Percentiles rank a stretch among this genome's conserved stretches.
Evolutionary conservation across 1,140 invertebrate genomes (phyloP).

Genomic region (Drosophila aff.): DNA sequence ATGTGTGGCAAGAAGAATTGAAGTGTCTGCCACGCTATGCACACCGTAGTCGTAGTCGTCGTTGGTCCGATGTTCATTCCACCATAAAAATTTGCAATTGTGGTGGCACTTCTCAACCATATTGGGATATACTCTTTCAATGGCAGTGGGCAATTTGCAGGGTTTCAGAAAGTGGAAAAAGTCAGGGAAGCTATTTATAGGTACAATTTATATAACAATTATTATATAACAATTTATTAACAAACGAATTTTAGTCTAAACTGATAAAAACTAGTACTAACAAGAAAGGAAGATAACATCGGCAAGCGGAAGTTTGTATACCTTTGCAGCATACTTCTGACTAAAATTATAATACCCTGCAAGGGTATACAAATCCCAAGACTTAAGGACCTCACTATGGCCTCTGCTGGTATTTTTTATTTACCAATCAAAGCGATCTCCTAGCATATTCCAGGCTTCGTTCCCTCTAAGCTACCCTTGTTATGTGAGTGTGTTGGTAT

Average conservation of each 20-base stretch:
- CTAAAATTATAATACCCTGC: too few species aligned
- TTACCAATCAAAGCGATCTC: background rate
- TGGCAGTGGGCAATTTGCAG: background rate
- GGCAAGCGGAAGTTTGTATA: too few species aligned
- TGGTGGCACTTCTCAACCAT: constrained; percentile 13
- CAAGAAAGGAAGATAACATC: too few species aligned
- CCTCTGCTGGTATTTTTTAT: background rate
- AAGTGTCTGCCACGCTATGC: constrained; percentile 46
- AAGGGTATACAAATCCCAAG: background rate
- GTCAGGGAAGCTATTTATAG: too few species aligned
- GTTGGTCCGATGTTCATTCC: constrained; percentile 37
- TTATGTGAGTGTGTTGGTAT: background rate
- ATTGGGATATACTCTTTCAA: constrained; percentile 13
- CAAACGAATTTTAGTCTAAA: too few species aligned
- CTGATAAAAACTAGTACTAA: background rate
- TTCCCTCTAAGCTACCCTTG: background rate
- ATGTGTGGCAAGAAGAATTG: constrained; percentile 35
- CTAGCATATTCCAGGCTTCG: background rate
- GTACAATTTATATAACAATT: too few species aligned
- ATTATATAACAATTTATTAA: too few species aligned
- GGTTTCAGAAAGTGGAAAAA: too few species aligned
- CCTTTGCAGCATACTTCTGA: too few species aligned
- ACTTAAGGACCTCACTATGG: background rate
- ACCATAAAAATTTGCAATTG: constrained; percentile 43
- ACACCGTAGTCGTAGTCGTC: constrained; percentile 3